Evolutionary conservation across 2,113 vertebrate species (phyloP), one percentile per base, ranked within the genome.

Genomic region (Suricata suricatta): DNA sequence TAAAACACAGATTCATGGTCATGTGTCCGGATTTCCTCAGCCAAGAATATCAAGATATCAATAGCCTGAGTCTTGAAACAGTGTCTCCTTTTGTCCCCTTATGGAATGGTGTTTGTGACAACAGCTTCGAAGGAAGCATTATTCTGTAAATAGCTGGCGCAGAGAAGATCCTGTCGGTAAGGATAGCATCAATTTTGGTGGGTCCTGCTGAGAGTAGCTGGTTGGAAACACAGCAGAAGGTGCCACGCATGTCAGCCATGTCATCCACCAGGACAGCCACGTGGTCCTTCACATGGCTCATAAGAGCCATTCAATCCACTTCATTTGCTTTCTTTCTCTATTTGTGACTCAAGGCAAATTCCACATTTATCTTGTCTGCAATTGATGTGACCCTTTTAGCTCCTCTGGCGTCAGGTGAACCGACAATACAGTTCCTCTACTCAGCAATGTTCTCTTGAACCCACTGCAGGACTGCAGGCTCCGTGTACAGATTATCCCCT

Each of bases 401-500:
- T 96, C 99, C 99, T 4, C 99, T 99, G 1, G 99, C 99, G 33
- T 99, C 99, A 1, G 99, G 99, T 81, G 99, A 99, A 63, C 99
- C 99, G 52, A 99, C 99, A 96, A 99, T 99, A 38, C 99, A 99
- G 83, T 99, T 99, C 98, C 98, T 99, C 99, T 99, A 99, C 90
- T 99, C 99, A 0, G 98, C 94, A 96, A 99, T 99, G 60, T 99
- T 99, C 97, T 99, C 99, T 95, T 98, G 99, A 97, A 99, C 99
- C 99, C 99, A 99, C 97, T 99, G 99, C 82, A 99, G 99, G 52
- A 99, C 99, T 2, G 99, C 99, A 1, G 99, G 99, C 95, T 99
- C 99, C 15, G 99, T 99, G 10, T 99, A 99, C 90, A 99, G 96
- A 97, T 99, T 99, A 98, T 99, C 99, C 96, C 99, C 99, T 3